Base-by-base conservation (phyloP, 2,888 invertebrate genomes). In the Stegophylla sp. region DNA sequence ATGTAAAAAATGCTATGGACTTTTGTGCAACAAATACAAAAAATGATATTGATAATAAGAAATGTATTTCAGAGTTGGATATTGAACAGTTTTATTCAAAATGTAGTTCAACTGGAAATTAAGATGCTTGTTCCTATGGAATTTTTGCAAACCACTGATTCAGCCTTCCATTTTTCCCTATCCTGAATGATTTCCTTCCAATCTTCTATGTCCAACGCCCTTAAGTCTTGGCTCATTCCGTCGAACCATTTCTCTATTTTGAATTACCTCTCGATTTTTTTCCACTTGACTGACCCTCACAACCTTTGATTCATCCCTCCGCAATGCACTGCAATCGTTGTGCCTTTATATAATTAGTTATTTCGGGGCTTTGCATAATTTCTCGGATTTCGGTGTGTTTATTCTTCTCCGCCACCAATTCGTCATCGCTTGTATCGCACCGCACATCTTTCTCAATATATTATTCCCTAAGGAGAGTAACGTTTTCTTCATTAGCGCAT, bases 371-470 rank as follows among this genome's bases (percentile, higher is more conserved):
- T 34, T 34, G 34, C 7, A 7, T 34, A 34, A 34, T 34, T 34
- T 34, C 34, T 34, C 34, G 34, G 34, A 34, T 34, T 34, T 59
- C 23, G 12, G 9, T 1, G 64, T 43, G 12, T 64, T 64, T 64
- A 20, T 64, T n/a, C 43, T 64, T 64, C 43, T 64, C 0, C 64
- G 64, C 43, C 64, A 43, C 41, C 34, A 64, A 64, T n/a, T 43
- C 41, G 34, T 43, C 43, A n/a, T 20, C 20, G 20, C n/a, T n/a
- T 64, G 43, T 64, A 64, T 9, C n/a, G 28, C 43, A 43, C 43
- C 41, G n/a, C 12, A 43, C 3, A 64, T 41, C 41, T 10, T 64
- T 43, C 43, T 64, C 43, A 43, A 20, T 20, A 64, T n/a, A 1
- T 41, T 41, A 64, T 41, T 17, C 64, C 43, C 64, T 1, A 64